Percentiles rank a stretch among this genome's conserved stretches.
Conservation (phyloP, 2,888 invertebrate genomes). For the Phania funesta region DNA sequence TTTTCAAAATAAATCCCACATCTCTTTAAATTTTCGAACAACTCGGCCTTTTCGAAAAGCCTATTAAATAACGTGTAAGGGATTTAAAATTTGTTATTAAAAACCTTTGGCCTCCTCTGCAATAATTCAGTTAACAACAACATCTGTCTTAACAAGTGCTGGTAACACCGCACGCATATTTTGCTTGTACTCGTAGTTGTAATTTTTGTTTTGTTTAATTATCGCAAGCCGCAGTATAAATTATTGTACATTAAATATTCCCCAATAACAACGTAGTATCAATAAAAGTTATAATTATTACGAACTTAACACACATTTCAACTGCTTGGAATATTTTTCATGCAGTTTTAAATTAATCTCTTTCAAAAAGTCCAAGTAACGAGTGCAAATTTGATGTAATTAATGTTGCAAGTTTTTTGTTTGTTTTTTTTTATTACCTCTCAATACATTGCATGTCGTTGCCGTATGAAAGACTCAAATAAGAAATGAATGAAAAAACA, state of each 20-base stretch:
- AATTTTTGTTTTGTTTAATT: constrained; percentile 33
- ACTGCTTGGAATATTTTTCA: background rate
- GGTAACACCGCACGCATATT: background rate
- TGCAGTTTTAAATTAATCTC: background rate
- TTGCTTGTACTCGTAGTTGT: background rate
- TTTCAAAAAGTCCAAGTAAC: background rate
- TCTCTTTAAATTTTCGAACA: no score
- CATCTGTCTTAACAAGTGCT: constrained; percentile 48
- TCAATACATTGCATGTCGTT: background rate
- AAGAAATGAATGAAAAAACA: background rate
- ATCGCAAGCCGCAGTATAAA: constrained; percentile 44
- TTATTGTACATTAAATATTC: constrained; percentile 47
- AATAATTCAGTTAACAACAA: constrained; percentile 26
- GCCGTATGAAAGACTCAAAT: background rate
- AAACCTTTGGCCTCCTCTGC: background rate
- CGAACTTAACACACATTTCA: background rate
- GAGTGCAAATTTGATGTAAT: constrained; percentile 49
- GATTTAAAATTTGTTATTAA: no score
- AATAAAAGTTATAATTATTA: constrained; percentile 37
- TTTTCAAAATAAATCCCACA: no score
- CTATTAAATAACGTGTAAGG: no score
- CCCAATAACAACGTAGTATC: constrained; percentile 13
- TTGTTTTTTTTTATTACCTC: constrained; percentile 15
- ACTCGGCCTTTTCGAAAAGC: no score
- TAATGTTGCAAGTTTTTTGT: constrained; percentile 41